phyloP scores from a whole-genome alignment of 2,888 invertebrate species.

The Macropis europaea region DNA sequence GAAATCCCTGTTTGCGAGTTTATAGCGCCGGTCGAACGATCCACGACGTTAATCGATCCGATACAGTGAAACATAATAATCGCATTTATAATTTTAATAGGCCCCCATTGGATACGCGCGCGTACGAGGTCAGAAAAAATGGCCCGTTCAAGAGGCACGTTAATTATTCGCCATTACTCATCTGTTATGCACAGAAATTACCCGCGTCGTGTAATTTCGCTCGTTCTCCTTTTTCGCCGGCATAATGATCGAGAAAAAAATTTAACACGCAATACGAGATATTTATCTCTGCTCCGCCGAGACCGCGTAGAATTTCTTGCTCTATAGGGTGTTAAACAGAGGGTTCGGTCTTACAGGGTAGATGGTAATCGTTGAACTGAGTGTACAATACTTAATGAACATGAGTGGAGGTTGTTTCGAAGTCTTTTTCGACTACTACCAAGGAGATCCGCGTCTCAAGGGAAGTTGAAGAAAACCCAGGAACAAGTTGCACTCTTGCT shows the following conservation, averaged over 20 bases:
- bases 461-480: too few relatives aligned
- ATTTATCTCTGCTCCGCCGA: too few relatives aligned
- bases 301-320: too few relatives aligned
- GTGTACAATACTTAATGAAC: too few relatives aligned
- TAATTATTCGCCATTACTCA: conserved; percentile 34
- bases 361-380: too few relatives aligned
- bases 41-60: conserved; percentile 60
- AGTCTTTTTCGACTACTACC: too few relatives aligned
- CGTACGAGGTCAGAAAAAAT: conserved; percentile 41
- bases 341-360: too few relatives aligned
- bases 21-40: conserved; percentile 23
- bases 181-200: conserved; percentile 34
- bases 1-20: conserved; percentile 37
- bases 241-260: background rate
- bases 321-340: too few relatives aligned
- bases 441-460: too few relatives aligned
- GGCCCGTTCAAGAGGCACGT: conserved; percentile 30
- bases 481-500: too few relatives aligned
- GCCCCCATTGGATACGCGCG: conserved; percentile 13
- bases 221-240: background rate
- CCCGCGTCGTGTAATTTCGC: background rate
- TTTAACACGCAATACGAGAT: too few relatives aligned
- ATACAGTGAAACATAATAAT: conserved; percentile 61
- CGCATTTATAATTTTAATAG: conserved; percentile 61
- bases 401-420: too few relatives aligned